phyloP scores from a whole-genome alignment of 2,113 vertebrate genomes.

The Pithys albifrons region DNA sequence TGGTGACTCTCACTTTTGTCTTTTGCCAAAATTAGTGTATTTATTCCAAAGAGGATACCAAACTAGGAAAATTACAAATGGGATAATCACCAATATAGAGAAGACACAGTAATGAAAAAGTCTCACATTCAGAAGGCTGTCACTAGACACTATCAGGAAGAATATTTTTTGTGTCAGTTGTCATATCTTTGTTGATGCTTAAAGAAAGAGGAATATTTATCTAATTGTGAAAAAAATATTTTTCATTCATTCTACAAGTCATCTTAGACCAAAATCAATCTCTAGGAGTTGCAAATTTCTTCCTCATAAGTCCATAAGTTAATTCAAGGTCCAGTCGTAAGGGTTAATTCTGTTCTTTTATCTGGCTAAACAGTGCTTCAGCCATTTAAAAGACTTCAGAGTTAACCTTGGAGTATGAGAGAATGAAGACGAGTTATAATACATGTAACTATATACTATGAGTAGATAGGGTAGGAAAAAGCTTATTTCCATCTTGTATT shows the following conservation, averaged over 20 bases:
- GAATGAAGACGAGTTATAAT: not conserved
- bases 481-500: not conserved
- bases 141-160: not conserved
- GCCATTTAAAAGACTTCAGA: not conserved
- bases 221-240: not conserved
- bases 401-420: not conserved
- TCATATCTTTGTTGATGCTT: not conserved
- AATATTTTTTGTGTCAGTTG: not conserved
- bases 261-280: not conserved
- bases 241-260: not conserved
- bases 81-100: not conserved
- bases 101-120: not conserved
- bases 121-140: not conserved
- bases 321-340: not conserved
- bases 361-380: not conserved
- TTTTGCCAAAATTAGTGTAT: not conserved
- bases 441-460: not conserved
- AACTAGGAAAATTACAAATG: not conserved
- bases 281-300: not conserved
- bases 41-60: not conserved
- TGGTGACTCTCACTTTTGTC: not conserved
- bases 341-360: not conserved
- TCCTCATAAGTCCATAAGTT: not conserved
- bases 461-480: not conserved
- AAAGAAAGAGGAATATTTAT: not conserved